Base-by-base conservation (phyloP, 2,888 invertebrate species). In the Dicranocentrus wangi region DNA sequence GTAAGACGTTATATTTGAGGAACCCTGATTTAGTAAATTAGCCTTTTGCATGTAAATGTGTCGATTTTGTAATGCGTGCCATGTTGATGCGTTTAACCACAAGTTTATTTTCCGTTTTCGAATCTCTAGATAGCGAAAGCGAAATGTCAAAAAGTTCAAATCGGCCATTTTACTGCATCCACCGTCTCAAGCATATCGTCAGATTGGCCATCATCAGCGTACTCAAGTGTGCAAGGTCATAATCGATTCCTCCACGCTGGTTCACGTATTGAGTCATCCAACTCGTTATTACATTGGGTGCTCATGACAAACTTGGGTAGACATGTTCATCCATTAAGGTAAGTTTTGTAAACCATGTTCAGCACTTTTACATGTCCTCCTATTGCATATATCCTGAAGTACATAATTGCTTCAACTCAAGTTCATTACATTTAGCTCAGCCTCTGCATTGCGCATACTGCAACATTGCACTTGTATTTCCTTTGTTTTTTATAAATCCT, bases 91-190 rank as follows among this genome's bases (percentile, higher is more conserved):
- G n/a, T n/a, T n/a, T n/a, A n/a, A n/a, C n/a, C n/a, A n/a, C n/a
- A n/a, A 51, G 51, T 3, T n/a, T 17, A 51, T 60, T 28, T 28
- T n/a, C 2, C 15, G 47, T 27, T 8, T 39, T 51, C 39, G 15
- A 15, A 17, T 43, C 15, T 42, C 28, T 70, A 87, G 87, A 87
- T 87, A 82, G 87, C 87, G 60, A 85, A 85, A 85, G 85, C 84
- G 55, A 87, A 87, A 58, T 87, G 87, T 68, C 85, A 85, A 51
- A 86, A 85, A 53, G 86, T 87, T 68, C 85, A 86, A 85, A 86
- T 87, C 39, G 87, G 87, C 66, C 86, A 85, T 55, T 84, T 87
- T 43, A 81, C 79, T 10, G 82, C 81, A n/a, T 84, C 83, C 21
- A 82, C 82, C 19, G 82, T 84, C n/a, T 82, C 85, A 17, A 85